Evolutionary conservation across 2,888 invertebrate species (phyloP).

Genomic region (Gonocerus acuteangulatus): DNA sequence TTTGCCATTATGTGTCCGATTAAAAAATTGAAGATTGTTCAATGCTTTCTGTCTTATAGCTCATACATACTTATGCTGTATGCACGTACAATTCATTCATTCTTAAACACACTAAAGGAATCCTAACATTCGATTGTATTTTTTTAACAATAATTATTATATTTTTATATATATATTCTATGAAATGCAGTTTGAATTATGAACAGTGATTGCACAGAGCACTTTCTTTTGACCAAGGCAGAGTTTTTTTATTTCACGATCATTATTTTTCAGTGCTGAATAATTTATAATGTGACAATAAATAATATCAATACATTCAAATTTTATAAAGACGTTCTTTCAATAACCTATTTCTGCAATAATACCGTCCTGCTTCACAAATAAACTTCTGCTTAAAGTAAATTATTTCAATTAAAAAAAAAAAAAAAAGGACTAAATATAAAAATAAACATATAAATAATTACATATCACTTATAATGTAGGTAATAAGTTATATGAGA

Average conservation of each 20-base stretch:
- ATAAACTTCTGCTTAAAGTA: too few relatives aligned
- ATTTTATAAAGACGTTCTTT: too few relatives aligned
- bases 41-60: not conserved
- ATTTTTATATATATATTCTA: not conserved
- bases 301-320: not conserved
- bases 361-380: too few relatives aligned
- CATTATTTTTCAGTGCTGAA: not conserved
- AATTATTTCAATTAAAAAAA: too few relatives aligned
- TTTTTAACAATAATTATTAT: slow-evolving; percentile 1
- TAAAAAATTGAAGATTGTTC: slow-evolving; percentile 17
- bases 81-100: not conserved
- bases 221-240: slow-evolving; percentile 1
- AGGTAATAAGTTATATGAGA: too few relatives aligned
- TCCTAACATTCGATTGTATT: slow-evolving; percentile 2
- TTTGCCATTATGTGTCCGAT: slow-evolving; percentile 18
- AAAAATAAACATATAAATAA: too few relatives aligned
- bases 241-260: not conserved
- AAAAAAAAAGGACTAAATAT: too few relatives aligned
- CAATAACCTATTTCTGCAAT: too few relatives aligned
- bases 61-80: not conserved
- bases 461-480: too few relatives aligned
- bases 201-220: slow-evolving; percentile 11
- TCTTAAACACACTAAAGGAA: not conserved
- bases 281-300: not conserved
- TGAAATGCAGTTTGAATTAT: slow-evolving; percentile 10